Evolutionary conservation across 2,113 vertebrate genomes (phyloP), one percentile per base, ranked within the genome.

Genomic region (Antennarius striatus): DNA sequence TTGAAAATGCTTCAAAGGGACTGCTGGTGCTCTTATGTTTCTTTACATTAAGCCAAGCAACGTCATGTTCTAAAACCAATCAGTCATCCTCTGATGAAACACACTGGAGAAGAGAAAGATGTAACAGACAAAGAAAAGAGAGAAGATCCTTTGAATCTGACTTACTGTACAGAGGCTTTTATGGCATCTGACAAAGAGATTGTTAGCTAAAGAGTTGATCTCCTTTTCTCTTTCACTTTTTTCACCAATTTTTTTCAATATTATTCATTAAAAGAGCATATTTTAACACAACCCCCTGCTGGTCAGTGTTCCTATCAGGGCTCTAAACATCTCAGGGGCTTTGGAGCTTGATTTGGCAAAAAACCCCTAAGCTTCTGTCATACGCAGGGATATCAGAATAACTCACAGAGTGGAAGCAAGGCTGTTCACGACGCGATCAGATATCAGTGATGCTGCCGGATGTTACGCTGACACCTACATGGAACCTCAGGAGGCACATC

Each of bases 41-140:
- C 77, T 86, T 73, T 80, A 68, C 78, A 79, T 87, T 82, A 88
- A 89, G 88, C 81, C 88, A 89, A 90, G 82, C 72, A 68, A 57
- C 59, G 62, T 66, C 81, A 63, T 72, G 63, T 63, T 77, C 54
- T 73, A 70, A 76, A 70, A 82, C 83, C 58, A 65, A 77, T 79
- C 46, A 54, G 81, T 85, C 75, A 78, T 67, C 67, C 72, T 51
- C 56, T 29, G 11, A 79, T 72, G 66, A 76, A 85, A 83, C 77
- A 75, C 58, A 73, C 61, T 14, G 52, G 32, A 9, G 49, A 75
- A 63, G 50, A 76, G 54, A 53, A 64, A 60, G 56, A 80, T 42
- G 54, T 50, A 75, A 17, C 52, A 47, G 56, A 39, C 56, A 63
- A 55, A 64, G 16, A 68, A 58, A 73, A 45, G 32, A 77, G 56